Base-by-base conservation (phyloP, 2,797 vertebrate species). In the Pseudopleuronectes americanus region DNA sequence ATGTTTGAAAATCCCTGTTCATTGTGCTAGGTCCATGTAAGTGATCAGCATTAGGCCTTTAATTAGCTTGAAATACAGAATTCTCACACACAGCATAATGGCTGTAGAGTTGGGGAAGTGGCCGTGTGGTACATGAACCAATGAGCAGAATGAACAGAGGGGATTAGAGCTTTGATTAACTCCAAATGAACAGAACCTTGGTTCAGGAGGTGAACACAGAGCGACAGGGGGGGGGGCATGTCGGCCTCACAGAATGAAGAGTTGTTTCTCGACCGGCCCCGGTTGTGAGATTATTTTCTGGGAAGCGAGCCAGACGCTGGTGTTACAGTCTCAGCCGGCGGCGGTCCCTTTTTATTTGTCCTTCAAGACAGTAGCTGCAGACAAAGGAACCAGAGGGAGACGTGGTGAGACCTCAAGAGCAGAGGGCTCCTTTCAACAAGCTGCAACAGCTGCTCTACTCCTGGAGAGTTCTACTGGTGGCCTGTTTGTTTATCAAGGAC, bases 131-230 rank as follows among this genome's bases (percentile, higher is more conserved):
- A 28, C 41, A 54, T 54, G 80, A 81, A 69, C 45, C 83, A 80
- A 90, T 86, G 61, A 82, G 38, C 43, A 57, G 68, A 76, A 85
- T 81, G 73, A 86, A 76, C 73, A 24, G 56, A 60, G 24, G 43
- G 72, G 82, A 86, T 88, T 89, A 77, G 53, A 52, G 36, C 56
- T 83, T 74, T 80, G 67, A 84, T 87, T 68, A 77, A 71, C 31
- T 45, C 67, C 58, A 79, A 85, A 77, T 84, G 57, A 89, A 83
- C 68, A 72, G 61, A 84, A 86, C 66, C n/a, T 8, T 43, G 36
- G 82, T 87, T 83, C 52, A 72, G 74, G 73, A 84, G 84, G 80
- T 89, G 64, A 80, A n/a, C 53, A 4, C 1, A 0, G 28, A 57
- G 48, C 43, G 65, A 66, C 2, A n/a, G n/a, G n/a, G n/a, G 1